These are phyloP conservation scores for Anarrhichthys ocellatus DNA, from an alignment of 2,113 vertebrate genomes.

Conservation along the genomic window DNA sequence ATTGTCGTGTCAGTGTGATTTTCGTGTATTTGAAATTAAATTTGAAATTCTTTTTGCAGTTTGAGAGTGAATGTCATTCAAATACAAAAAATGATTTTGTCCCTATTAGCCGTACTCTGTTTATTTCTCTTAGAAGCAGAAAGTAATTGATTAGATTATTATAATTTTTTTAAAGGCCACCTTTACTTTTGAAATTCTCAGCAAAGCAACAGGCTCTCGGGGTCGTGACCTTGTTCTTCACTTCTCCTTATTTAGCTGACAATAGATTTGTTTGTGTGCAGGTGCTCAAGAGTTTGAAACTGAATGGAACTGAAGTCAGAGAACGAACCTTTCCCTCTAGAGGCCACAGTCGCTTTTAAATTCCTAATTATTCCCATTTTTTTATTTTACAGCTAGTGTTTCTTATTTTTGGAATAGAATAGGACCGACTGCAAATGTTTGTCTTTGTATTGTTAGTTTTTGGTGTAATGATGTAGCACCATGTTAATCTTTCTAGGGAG, in stretches of 20 bases:
- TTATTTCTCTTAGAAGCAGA: background rate
- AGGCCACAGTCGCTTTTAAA: background rate
- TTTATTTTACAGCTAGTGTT: background rate
- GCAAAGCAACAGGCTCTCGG: background rate
- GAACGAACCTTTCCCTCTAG: background rate
- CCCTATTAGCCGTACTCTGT: background rate
- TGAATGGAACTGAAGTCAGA: background rate
- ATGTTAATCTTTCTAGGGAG: background rate
- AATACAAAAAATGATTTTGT: background rate
- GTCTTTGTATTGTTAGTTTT: background rate
- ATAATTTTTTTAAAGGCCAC: background rate
- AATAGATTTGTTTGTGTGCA: background rate
- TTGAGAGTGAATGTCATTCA: background rate
- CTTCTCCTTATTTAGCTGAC: background rate
- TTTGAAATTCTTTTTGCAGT: background rate
- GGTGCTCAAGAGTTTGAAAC: background rate
- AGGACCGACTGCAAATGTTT: background rate
- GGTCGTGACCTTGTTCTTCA: constrained; percentile 6
- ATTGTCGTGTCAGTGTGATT: background rate
- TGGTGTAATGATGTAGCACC: background rate
- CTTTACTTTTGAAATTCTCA: background rate
- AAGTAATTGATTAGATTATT: background rate
- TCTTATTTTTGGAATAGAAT: background rate
- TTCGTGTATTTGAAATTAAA: background rate
- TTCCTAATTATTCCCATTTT: background rate